Base-by-base conservation (phyloP, 2,888 invertebrate species). In the Drepana falcataria region DNA sequence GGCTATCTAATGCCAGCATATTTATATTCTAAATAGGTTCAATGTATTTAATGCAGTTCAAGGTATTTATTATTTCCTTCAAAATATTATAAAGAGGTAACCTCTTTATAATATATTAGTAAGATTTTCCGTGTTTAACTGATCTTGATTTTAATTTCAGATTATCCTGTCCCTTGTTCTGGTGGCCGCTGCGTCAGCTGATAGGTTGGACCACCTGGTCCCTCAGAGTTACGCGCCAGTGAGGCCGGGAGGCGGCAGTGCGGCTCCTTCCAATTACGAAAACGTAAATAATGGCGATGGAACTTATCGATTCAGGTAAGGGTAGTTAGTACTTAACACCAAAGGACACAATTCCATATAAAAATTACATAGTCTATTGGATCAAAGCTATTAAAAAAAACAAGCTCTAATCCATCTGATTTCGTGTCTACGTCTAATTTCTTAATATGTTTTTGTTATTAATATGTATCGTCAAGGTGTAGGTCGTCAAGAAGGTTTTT, bases 201-300 rank as follows among this genome's bases (percentile, higher is more conserved):
- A 77, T 21, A 80, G 87, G 2, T 70, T 89, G 56, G 89, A 89
- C 55, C 87, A 87, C 59, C 69, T 88, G 47, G 71, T 75, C 41
- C 73, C 80, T 53, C 77, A 77, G 54, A 81, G 78, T 33, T 83
- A 79, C 61, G 77, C 73, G 53, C 77, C 77, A 41, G 75, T 73
- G 37, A 71, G 71, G 44, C 66, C 64, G 5, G 65, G 69, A 33
- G 69, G 63, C 3, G 62, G 59, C 56, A 64, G 55, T 47, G 63
- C 63, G 7, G 61, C 61, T 0, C 93, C 93, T 63, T 81, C 92
- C 58, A 87, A 87, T 61, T 93, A 91, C 72, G 92, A 93, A 66
- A 94, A 93, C 72, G 89, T 91, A 65, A 94, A 94, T 78, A 93
- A 93, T 67, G 93, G 93, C 59, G 93, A 92, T 66, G 94, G 94